Percentiles rank a stretch among this genome's conserved stretches.
Evolutionary conservation across 37 sponge, comb jelly and placozoan genomes (phyloP).

Genomic region (Crambe crambe): DNA sequence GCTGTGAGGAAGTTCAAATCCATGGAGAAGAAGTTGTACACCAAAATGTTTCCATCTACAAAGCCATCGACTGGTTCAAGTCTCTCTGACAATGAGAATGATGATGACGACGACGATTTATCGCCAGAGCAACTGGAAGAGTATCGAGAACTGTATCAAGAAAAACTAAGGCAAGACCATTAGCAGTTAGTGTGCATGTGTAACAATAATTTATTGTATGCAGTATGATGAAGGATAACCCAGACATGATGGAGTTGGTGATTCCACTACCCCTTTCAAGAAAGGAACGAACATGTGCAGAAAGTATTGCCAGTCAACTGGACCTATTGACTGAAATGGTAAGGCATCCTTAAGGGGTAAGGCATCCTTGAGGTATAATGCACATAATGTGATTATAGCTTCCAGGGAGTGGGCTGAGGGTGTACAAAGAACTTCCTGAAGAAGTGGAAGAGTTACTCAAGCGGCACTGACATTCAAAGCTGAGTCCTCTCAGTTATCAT

Average conservation of each 20-base stretch:
- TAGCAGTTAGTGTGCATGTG: not conserved
- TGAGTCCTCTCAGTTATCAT: not conserved
- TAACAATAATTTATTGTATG: not conserved
- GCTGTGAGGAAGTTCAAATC: slow-evolving; percentile 47
- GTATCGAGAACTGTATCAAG: not conserved
- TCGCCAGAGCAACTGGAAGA: slow-evolving; percentile 4
- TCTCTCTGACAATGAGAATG: not conserved
- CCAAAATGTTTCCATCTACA: slow-evolving; percentile 22
- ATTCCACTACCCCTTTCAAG: slow-evolving; percentile 19
- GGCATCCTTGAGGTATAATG: not conserved
- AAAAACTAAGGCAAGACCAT: not conserved
- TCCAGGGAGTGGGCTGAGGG: slow-evolving; percentile 16
- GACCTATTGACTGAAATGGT: slow-evolving; percentile 46
- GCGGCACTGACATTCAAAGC: not conserved
- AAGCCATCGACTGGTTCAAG: not conserved
- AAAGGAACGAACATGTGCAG: slow-evolving; percentile 33
- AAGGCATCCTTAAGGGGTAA: not conserved
- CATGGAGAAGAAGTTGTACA: slow-evolving; percentile 56
- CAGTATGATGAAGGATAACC: slow-evolving; percentile 30
- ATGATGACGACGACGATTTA: not conserved
- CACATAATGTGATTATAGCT: not conserved
- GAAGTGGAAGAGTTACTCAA: not conserved
- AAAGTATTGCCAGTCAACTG: slow-evolving; percentile 10
- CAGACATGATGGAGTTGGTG: slow-evolving; percentile 32
- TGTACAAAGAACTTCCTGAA: slow-evolving; percentile 13